Evolutionary conservation across 2,888 invertebrate species (phyloP), one percentile per base, ranked within the genome.

Genomic region (Drosophila colorata): DNA sequence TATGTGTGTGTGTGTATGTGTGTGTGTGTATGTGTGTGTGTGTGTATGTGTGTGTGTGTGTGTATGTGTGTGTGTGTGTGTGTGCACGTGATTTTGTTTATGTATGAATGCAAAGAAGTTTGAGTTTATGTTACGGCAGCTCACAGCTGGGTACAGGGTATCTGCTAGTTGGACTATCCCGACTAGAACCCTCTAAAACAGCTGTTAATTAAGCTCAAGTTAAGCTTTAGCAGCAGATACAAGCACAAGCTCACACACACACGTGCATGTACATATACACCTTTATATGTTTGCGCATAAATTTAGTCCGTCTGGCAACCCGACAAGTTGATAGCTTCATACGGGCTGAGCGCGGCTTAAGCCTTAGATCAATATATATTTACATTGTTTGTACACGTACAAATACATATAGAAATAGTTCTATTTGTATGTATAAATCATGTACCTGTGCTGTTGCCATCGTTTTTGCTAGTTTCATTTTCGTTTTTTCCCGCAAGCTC

Each of bases 401-500:
- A 1, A 9, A 2, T 9, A 9, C 28, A 16, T 16, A 23, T 11
- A 1, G 9, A 4, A 13, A 16, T 28, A 13, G 23, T 9, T 46
- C 1, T 35, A 9, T 41, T 18, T 40, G 14, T 38, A 9, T 38
- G n/a, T 38, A 7, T 33, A 4, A 33, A 20, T 52, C 28, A 28
- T 9, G 43, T 37, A 31, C 13, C 6, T 40, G 18, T 33, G 20
- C 3, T 35, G 48, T 20, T 55, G 18, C 51, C 37, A 37, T 51
- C 14, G 31, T 33, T 43, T 25, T 47, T 35, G 43, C n/a, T 44
- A 23, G 41, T 73, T 67, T 59, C 40, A 28, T 35, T 74, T 43
- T 59, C 64, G 18, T 65, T 57, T 49, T 47, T 43, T 33, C n/a
- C 25, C 38, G 37, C 66, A 23, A 44, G 43, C 43, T 66, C 37